Conservation (phyloP, 2,113 vertebrate genomes). For the Periophthalmus modestus region DNA sequence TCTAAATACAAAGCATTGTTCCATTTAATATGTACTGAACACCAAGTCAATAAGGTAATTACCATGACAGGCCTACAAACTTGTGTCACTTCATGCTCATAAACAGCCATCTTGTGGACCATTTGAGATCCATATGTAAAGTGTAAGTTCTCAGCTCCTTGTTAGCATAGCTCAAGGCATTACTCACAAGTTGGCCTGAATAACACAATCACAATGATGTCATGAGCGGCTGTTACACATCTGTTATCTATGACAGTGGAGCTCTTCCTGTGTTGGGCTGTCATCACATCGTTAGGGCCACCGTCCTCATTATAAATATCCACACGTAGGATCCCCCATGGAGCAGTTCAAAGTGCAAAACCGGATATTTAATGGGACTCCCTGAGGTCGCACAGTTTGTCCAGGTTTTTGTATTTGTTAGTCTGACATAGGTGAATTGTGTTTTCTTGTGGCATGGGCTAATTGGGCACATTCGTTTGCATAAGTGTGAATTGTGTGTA, state of each 20-base stretch:
- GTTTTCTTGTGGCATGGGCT: not conserved
- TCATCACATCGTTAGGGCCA: not conserved
- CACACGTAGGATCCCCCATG: not conserved
- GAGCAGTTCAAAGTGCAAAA: not conserved
- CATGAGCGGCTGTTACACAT: conserved; percentile 27
- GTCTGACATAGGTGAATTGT: not conserved
- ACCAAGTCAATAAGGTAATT: too few species aligned
- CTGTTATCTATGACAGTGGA: conserved; percentile 18
- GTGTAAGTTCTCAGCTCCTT: not conserved
- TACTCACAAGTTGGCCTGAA: not conserved
- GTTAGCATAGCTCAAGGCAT: not conserved
- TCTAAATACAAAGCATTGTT: too few species aligned
- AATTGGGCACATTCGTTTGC: not conserved
- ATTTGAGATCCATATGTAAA: not conserved
- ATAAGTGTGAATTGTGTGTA: not conserved
- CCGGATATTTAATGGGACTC: not conserved
- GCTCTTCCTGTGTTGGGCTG: conserved; percentile 16
- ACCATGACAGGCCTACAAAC: not conserved
- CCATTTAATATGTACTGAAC: too few species aligned
- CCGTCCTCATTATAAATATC: conserved; percentile 1
- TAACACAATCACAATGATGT: conserved; percentile 27
- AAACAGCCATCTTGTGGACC: conserved; percentile 2
- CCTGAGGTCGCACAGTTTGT: not conserved
- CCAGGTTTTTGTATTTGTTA: not conserved
- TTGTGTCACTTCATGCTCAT: not conserved